Conservation (phyloP, 2,113 vertebrate species). For the Carettochelys insculpta region DNA sequence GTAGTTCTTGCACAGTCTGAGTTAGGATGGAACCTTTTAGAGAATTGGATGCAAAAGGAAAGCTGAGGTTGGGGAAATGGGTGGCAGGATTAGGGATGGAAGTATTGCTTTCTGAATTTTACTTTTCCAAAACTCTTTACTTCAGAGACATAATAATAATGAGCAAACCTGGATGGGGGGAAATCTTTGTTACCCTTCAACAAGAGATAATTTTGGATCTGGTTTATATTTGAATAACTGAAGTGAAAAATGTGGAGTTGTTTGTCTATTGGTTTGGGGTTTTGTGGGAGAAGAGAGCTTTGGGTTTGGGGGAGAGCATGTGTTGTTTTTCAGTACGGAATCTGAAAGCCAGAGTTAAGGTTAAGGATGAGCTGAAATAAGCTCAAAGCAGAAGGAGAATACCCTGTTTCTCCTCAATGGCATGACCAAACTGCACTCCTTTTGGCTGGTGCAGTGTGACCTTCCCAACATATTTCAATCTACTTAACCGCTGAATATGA, state of each 20-base stretch:
- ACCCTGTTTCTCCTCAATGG: neutral
- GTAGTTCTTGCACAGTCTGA: neutral
- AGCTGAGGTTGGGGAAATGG: neutral
- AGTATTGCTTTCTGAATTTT: neutral
- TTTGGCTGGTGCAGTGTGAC: neutral
- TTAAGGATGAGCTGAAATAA: neutral
- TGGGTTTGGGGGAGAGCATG: neutral
- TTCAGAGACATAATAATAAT: neutral
- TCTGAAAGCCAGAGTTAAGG: neutral
- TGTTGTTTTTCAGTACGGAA: neutral
- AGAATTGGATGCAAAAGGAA: neutral
- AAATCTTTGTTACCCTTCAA: neutral
- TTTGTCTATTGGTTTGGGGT: neutral
- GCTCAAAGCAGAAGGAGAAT: neutral
- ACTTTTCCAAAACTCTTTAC: neutral
- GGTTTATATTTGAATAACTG: neutral
- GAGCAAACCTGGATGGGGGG: neutral
- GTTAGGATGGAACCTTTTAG: neutral
- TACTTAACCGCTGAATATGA: neutral
- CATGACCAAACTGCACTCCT: too few species aligned
- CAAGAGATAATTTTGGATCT: neutral
- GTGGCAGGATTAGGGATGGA: neutral
- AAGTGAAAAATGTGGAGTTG: neutral
- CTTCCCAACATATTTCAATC: neutral
- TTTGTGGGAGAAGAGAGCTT: neutral